Percentiles rank a stretch among this genome's conserved stretches.
Evolutionary conservation across 2,113 vertebrate species (phyloP).

Genomic region (Myanophis thanlyinensis): DNA sequence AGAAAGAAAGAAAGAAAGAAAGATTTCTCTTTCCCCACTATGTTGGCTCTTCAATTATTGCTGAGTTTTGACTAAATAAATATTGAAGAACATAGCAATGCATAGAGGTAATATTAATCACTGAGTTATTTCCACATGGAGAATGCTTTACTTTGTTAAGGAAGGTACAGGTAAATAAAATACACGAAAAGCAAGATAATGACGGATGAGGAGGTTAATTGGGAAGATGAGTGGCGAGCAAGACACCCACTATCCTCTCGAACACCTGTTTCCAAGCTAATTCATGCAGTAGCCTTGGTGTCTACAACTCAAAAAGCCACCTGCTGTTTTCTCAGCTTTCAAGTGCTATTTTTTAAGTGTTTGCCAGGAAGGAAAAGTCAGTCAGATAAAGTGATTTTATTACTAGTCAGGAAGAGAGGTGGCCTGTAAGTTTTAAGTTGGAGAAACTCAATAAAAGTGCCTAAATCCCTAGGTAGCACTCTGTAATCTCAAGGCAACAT

Average conservation of each 20-base stretch:
- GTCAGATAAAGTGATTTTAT: conserved; percentile 43
- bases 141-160: conserved; percentile 39
- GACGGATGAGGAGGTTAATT: conserved; percentile 55
- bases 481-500: background rate
- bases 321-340: conserved; percentile 28
- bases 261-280: conserved; percentile 55
- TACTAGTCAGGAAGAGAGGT: conserved; percentile 41
- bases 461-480: background rate
- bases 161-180: conserved; percentile 37
- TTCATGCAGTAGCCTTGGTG: conserved; percentile 38
- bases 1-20: background rate
- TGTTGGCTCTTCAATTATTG: background rate
- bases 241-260: conserved; percentile 30
- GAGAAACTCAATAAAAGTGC: background rate
- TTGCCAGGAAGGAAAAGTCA: conserved; percentile 37
- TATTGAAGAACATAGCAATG: background rate
- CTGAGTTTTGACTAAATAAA: background rate
- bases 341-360: conserved; percentile 11
- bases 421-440: conserved; percentile 32
- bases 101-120: background rate
- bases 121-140: background rate
- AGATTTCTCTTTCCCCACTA: background rate
- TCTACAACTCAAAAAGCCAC: conserved; percentile 39
- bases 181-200: background rate
- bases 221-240: conserved; percentile 34